These are phyloP conservation scores for Nerophis lumbriciformis DNA, from an alignment of 2,113 vertebrate species.

Conservation along the genomic window DNA sequence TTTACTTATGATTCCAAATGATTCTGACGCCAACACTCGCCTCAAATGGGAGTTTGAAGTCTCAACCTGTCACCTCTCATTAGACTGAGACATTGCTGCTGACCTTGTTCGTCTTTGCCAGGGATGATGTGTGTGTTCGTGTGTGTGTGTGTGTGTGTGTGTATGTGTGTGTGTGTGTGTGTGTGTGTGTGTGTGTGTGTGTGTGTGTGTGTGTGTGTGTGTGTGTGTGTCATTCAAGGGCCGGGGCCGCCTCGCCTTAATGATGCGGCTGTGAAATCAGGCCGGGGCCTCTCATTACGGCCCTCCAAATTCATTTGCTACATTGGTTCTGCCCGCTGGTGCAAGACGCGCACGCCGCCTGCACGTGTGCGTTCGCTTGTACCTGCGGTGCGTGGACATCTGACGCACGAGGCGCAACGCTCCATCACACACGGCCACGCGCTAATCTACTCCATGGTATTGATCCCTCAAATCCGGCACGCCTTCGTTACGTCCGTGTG, in stretches of 20 bases:
- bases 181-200: conserved; percentile 21
- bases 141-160: conserved; percentile 29
- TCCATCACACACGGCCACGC: conserved; percentile 27
- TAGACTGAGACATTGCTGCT: conserved; percentile 57
- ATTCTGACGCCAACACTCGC: conserved; percentile 18
- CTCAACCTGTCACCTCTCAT: conserved; percentile 77
- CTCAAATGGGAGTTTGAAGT: conserved; percentile 66
- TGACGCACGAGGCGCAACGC: conserved; percentile 15
- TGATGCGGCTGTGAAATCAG: conserved; percentile 77
- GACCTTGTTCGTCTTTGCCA: conserved; percentile 71
- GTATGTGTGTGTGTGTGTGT: conserved; percentile 9
- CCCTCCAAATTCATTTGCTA: conserved; percentile 77
- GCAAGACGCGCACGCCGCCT: conserved; percentile 53
- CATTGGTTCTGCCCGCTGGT: conserved; percentile 67
- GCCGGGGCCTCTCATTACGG: conserved; percentile 71
- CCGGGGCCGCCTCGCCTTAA: conserved; percentile 66
- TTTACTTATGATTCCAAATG: conserved; percentile 31
- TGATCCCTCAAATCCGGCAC: background rate
- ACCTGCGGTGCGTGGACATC: conserved; percentile 44
- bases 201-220: conserved; percentile 23
- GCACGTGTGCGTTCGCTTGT: conserved; percentile 43
- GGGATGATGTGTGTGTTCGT: conserved; percentile 24
- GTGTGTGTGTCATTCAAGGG: conserved; percentile 33
- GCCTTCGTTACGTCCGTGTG: background rate
- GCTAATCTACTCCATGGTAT: conserved; percentile 11